phyloP scores from a whole-genome alignment of 2,113 vertebrate species.

The Reinhardtius hippoglossoides region DNA sequence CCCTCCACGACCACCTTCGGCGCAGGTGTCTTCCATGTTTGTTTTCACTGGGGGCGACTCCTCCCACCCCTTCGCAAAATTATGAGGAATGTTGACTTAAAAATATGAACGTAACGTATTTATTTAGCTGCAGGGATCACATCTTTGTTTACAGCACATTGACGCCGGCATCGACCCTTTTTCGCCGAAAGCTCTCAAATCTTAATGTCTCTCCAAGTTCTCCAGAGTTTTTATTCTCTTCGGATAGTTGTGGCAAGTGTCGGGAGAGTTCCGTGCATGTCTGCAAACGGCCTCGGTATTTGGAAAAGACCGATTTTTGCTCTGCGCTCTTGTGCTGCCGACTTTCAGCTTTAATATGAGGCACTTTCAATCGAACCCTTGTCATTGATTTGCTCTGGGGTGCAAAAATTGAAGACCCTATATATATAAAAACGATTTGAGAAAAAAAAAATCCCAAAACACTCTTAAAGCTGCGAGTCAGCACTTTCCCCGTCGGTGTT shows the following conservation, averaged over 20 bases:
- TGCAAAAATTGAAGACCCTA: constrained; percentile 2
- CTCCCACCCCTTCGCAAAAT: no score
- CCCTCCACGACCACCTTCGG: no score
- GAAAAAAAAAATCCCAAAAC: not conserved
- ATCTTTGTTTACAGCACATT: no score
- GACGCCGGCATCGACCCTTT: no score
- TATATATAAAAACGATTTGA: not conserved
- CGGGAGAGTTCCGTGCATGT: not conserved
- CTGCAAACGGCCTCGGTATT: not conserved
- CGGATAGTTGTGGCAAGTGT: not conserved
- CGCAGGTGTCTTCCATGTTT: not conserved
- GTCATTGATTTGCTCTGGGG: not conserved
- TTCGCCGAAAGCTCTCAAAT: no score
- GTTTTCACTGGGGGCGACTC: not conserved
- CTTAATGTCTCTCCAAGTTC: no score
- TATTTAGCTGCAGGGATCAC: no score
- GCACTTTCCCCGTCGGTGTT: not conserved
- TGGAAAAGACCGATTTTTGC: no score
- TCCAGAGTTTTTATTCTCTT: no score
- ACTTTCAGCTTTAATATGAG: constrained; percentile 7
- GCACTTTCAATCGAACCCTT: constrained; percentile 11
- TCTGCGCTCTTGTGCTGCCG: not conserved
- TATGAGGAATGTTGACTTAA: no score
- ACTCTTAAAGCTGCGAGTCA: not conserved
- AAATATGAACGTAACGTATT: no score